Conservation (phyloP, 2,797 vertebrate genomes). For the Crax fasciolata region DNA sequence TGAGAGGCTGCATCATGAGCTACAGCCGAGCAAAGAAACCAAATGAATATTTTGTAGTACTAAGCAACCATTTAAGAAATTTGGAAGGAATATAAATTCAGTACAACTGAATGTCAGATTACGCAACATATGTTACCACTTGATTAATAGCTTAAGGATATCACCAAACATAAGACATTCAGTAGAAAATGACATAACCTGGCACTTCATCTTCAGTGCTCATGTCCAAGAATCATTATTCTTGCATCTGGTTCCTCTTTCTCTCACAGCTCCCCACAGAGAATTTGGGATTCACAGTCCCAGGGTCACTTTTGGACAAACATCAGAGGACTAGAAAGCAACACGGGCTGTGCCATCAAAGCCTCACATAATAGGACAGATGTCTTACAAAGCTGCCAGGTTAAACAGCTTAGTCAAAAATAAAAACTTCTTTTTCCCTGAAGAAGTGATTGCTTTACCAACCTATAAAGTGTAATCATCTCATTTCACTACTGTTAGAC, state of each 20-base stretch:
- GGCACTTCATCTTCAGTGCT: background rate
- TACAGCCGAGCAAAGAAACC: background rate
- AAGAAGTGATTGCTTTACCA: background rate
- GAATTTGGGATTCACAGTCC: background rate
- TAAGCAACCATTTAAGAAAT: background rate
- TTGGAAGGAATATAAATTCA: background rate
- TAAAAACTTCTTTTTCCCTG: background rate
- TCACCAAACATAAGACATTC: background rate
- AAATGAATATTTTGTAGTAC: background rate
- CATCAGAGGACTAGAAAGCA: background rate
- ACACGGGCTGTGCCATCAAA: background rate
- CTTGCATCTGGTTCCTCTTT: background rate
- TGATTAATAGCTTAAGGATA: constrained; percentile 24
- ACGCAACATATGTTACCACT: background rate
- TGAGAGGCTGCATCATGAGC: background rate
- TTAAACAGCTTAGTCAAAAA: background rate
- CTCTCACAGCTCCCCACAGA: background rate
- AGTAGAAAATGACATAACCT: background rate
- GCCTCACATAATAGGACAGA: background rate
- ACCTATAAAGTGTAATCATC: background rate
- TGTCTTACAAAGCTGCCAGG: background rate
- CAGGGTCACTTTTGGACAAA: background rate
- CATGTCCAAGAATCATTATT: background rate
- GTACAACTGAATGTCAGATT: background rate
- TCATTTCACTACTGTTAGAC: background rate